phyloP scores from a whole-genome alignment of 1,140 invertebrate genomes.

The Mylabris phalerata region DNA sequence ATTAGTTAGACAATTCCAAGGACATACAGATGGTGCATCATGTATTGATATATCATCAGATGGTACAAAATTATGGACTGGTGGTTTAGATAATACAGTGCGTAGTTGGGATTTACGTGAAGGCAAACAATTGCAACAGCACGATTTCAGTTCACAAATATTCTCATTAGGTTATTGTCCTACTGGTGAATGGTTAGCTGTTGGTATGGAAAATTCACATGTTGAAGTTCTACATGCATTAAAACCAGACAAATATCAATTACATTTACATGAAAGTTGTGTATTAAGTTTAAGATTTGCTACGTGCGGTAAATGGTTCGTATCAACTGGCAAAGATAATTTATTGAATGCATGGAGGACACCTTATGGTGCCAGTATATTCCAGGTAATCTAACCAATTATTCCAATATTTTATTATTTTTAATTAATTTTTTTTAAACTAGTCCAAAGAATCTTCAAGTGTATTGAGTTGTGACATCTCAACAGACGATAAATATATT shows the following conservation, averaged over 20 bases:
- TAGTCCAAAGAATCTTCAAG: constrained; percentile 98
- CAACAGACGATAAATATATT: constrained; percentile 96
- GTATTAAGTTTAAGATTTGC: constrained; percentile 96
- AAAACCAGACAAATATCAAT: constrained; percentile 95
- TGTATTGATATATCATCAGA: constrained; percentile 96
- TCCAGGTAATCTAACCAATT: constrained; percentile 65
- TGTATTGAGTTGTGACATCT: constrained; percentile 98
- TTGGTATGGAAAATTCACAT: constrained; percentile 98
- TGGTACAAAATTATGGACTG: constrained; percentile 93
- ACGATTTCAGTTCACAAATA: constrained; percentile 85
- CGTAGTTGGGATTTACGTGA: constrained; percentile 87
- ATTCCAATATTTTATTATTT: not conserved
- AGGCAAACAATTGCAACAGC: constrained; percentile 79
- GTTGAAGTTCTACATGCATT: constrained; percentile 92
- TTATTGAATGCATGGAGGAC: constrained; percentile 97
- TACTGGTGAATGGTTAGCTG: constrained; percentile 95
- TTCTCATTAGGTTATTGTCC: constrained; percentile 97
- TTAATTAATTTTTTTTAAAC: constrained; percentile 40
- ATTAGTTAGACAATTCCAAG: constrained; percentile 87
- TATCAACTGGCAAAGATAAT: constrained; percentile 98
- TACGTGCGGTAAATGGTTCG: constrained; percentile 97
- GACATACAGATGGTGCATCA: constrained; percentile 90
- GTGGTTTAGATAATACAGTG: constrained; percentile 93
- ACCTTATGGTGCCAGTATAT: constrained; percentile 96
- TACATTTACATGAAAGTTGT: constrained; percentile 96